Percentiles rank a stretch among this genome's conserved stretches.
Conservation (phyloP, 2,797 vertebrate species). For the Oreochromis mossambicus region DNA sequence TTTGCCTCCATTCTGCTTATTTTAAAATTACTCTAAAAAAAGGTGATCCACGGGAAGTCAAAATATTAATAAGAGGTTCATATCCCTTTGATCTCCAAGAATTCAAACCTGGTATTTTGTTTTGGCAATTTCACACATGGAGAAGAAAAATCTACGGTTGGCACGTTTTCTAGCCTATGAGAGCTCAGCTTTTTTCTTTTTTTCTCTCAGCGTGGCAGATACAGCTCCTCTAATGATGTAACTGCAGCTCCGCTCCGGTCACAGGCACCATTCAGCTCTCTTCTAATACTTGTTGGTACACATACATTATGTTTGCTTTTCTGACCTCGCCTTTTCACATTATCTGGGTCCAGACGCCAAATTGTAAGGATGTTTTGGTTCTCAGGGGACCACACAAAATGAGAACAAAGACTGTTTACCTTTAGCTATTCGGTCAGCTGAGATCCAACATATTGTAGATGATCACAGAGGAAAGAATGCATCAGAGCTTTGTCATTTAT, state of each 20-base stretch:
- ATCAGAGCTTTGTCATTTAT: constrained; percentile 47
- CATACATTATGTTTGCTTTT: constrained; percentile 21
- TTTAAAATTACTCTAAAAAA: neutral
- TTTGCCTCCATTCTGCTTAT: neutral
- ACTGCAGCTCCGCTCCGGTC: constrained; percentile 1
- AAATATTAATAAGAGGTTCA: neutral
- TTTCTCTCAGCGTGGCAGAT: neutral
- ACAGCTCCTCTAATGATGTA: neutral
- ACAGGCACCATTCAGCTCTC: constrained; percentile 1
- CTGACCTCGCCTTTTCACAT: constrained; percentile 13
- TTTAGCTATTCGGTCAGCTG: constrained; percentile 20
- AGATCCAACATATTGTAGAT: constrained; percentile 1
- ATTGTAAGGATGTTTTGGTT: constrained; percentile 40
- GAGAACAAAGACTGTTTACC: constrained; percentile 53
- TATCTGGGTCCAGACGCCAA: constrained; percentile 18
- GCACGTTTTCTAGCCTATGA: neutral
- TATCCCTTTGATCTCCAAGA: neutral
- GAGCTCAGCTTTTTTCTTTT: neutral
- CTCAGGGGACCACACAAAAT: constrained; percentile 42
- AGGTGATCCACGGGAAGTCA: neutral
- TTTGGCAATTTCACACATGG: neutral
- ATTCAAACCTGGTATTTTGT: neutral
- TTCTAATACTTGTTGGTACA: neutral
- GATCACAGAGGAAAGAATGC: constrained; percentile 38
- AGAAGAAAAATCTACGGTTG: neutral